These are phyloP conservation scores for Osmoderma eremita DNA, from an alignment of 2,888 invertebrate genomes.

Conservation along the genomic window DNA sequence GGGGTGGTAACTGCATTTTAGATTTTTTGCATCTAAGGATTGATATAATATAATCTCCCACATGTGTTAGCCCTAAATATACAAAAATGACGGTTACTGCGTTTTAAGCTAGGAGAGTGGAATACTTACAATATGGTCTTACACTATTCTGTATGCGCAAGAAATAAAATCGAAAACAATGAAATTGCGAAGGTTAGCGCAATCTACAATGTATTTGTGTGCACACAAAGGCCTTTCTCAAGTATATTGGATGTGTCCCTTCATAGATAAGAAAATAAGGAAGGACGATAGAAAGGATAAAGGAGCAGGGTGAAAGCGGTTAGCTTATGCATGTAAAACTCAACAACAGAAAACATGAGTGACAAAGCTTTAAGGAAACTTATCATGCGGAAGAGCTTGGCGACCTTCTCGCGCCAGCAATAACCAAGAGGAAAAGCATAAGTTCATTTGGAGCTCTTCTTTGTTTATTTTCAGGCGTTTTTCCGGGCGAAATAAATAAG, in stretches of 20 bases:
- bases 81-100: too few species aligned
- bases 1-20: too few species aligned
- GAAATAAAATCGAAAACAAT: too few species aligned
- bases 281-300: not conserved
- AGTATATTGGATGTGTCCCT: slow-evolving; percentile 19
- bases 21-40: too few species aligned
- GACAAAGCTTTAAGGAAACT: slow-evolving; percentile 24
- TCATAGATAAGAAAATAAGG: slow-evolving; percentile 17
- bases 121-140: too few species aligned
- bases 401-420: slow-evolving; percentile 10
- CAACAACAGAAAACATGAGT: slow-evolving; percentile 12
- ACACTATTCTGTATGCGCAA: too few species aligned
- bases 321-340: slow-evolving; percentile 3
- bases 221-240: not conserved
- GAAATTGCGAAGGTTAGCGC: too few species aligned
- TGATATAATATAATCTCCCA: too few species aligned
- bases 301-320: not conserved
- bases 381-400: slow-evolving; percentile 17
- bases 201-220: not conserved
- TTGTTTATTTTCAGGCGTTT: slow-evolving; percentile 31
- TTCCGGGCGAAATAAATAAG: slow-evolving; percentile 26
- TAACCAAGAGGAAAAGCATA: slow-evolving; percentile 13
- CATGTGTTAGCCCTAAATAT: too few species aligned
- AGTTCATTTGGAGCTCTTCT: slow-evolving; percentile 22
- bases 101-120: too few species aligned